Evolutionary conservation across 2,797 vertebrate genomes (phyloP).

Genomic region (Gambelia wislizenii): DNA sequence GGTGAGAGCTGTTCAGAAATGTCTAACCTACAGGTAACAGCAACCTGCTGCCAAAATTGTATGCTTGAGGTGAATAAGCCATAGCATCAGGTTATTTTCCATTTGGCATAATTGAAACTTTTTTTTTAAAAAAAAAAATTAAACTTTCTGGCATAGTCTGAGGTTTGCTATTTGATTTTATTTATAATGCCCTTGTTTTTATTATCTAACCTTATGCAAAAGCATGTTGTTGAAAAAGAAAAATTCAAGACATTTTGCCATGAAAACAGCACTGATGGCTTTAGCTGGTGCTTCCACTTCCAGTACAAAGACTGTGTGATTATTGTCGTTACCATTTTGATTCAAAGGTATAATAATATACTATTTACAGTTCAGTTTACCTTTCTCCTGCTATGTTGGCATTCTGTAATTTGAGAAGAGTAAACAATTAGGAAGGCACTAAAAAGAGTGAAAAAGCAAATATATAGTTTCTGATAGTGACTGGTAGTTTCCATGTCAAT

Average conservation of each 20-base stretch:
- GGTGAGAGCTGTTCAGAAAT: constrained; percentile 30
- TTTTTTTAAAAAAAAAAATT: constrained; percentile 25
- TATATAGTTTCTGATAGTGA: not conserved
- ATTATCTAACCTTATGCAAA: constrained; percentile 30
- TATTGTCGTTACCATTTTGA: constrained; percentile 53
- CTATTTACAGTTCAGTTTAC: constrained; percentile 12
- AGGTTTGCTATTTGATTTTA: constrained; percentile 52
- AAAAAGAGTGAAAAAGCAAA: not conserved
- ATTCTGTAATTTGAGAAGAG: not conserved
- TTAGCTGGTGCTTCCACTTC: constrained; percentile 34
- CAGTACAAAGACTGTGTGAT: constrained; percentile 53
- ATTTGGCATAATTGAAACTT: constrained; percentile 19
- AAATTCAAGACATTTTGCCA: constrained; percentile 2
- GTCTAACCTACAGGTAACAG: not conserved
- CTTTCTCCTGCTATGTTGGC: not conserved
- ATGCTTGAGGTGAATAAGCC: not conserved
- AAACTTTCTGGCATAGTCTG: not conserved
- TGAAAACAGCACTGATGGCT: constrained; percentile 20
- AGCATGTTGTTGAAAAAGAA: constrained; percentile 42
- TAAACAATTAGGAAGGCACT: not conserved
- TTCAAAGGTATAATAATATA: constrained; percentile 21
- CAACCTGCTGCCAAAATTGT: constrained; percentile 22
- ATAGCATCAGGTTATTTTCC: not conserved
- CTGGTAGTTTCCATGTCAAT: no score
- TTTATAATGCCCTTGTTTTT: constrained; percentile 48